Percentiles rank a stretch among this genome's conserved stretches.
Conservation (phyloP, 2,113 vertebrate species). For the Shinisaurus crocodilurus region DNA sequence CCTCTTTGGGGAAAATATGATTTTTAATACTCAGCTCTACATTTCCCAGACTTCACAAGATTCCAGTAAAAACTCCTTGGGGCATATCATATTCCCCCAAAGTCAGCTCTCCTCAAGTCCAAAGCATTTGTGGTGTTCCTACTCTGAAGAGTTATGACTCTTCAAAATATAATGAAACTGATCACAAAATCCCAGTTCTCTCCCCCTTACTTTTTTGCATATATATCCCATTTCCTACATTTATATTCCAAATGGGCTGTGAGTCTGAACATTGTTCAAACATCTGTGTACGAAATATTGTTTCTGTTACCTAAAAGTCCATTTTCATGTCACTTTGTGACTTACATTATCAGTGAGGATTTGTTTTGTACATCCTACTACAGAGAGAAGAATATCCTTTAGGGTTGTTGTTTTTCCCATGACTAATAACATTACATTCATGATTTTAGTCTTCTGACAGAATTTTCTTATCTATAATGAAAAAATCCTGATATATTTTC, state of each 20-base stretch:
- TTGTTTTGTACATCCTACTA: slow-evolving; percentile 38
- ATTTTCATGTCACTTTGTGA: slow-evolving; percentile 38
- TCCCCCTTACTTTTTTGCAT: slow-evolving; percentile 46
- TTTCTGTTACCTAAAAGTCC: slow-evolving; percentile 58
- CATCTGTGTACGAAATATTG: slow-evolving; percentile 29
- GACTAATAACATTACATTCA: slow-evolving; percentile 32
- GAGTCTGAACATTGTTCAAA: slow-evolving; percentile 38
- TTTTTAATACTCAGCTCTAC: slow-evolving; percentile 65
- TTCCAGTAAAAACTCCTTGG: slow-evolving; percentile 60
- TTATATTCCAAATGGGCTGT: slow-evolving; percentile 42
- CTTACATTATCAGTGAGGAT: slow-evolving; percentile 39
- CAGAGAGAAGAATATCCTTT: slow-evolving; percentile 52
- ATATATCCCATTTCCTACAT: slow-evolving; percentile 60
- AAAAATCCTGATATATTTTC: slow-evolving; percentile 5
- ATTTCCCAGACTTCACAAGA: slow-evolving; percentile 67
- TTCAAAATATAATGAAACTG: slow-evolving; percentile 61
- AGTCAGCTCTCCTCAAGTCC: slow-evolving; percentile 68
- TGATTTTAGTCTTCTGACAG: background rate
- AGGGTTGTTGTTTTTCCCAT: slow-evolving; percentile 28
- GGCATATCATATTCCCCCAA: slow-evolving; percentile 63
- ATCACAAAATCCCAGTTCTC: slow-evolving; percentile 48
- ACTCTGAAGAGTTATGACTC: slow-evolving; percentile 36
- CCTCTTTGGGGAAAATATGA: slow-evolving; percentile 42
- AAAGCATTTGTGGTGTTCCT: slow-evolving; percentile 59
- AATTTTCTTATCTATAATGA: slow-evolving; percentile 25